Evolutionary conservation across 2,797 vertebrate genomes (phyloP).

Genomic region (Microhierax caerulescens): DNA sequence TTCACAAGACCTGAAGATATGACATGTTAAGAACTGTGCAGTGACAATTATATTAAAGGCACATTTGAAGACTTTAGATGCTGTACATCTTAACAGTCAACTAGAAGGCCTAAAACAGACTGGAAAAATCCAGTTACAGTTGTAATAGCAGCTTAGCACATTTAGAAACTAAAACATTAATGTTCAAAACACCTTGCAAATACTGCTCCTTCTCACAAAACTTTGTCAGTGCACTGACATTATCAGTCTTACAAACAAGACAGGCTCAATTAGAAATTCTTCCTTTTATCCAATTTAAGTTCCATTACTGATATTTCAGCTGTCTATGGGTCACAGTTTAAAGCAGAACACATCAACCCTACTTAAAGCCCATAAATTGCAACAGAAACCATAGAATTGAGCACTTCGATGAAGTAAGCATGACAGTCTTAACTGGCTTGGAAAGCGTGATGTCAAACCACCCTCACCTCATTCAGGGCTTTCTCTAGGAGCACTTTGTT

Average conservation of each 20-base stretch:
- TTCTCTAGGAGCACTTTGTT: neutral
- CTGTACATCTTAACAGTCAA: neutral
- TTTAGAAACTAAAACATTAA: neutral
- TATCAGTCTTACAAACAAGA: neutral
- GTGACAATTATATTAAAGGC: neutral
- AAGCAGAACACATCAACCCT: neutral
- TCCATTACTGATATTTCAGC: neutral
- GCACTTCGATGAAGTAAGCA: neutral
- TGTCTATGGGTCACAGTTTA: too few relatives aligned
- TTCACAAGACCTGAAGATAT: neutral
- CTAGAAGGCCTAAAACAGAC: neutral
- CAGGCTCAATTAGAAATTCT: neutral
- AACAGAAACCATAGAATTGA: rapidly evolving
- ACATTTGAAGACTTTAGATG: rapidly evolving
- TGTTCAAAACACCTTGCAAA: neutral
- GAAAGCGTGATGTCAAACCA: rapidly evolving
- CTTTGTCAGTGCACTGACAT: rapidly evolving
- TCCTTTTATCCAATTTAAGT: neutral
- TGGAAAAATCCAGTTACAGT: rapidly evolving
- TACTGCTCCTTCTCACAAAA: neutral
- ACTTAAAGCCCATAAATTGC: neutral
- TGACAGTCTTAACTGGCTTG: rapidly evolving
- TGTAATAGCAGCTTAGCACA: neutral
- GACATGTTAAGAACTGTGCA: too few relatives aligned
- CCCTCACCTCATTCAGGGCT: neutral